Evolutionary conservation across 2,113 vertebrate genomes (phyloP).

Genomic region (Ameiurus melas): DNA sequence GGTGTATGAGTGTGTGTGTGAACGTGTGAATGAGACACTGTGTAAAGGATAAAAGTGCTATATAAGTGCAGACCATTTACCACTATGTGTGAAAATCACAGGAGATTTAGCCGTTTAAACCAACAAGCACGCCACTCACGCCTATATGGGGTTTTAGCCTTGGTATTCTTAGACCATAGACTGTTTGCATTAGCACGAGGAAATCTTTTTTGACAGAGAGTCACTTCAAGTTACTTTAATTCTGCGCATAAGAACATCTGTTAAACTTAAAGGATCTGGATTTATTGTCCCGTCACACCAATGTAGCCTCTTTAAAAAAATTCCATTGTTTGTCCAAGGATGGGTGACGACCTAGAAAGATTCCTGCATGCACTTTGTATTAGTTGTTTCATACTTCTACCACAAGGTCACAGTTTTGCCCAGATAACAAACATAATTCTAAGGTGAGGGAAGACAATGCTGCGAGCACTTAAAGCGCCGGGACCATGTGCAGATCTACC

Average conservation of each 20-base stretch:
- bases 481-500: constrained; percentile 52
- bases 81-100: neutral
- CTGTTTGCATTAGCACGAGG: neutral
- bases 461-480: constrained; percentile 69
- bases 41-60: too few relatives aligned
- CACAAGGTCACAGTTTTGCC: constrained; percentile 67
- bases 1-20: too few relatives aligned
- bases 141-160: neutral
- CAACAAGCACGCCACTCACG: neutral
- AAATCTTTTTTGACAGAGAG: neutral
- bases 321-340: constrained; percentile 67
- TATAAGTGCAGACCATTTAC: too few relatives aligned
- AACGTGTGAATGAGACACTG: too few relatives aligned
- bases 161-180: neutral
- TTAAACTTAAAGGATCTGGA: neutral
- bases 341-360: constrained; percentile 66
- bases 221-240: neutral
- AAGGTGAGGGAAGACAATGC: constrained; percentile 69
- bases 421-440: constrained; percentile 73
- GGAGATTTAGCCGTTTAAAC: neutral
- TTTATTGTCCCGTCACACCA: neutral
- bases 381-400: constrained; percentile 66
- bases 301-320: constrained; percentile 38
- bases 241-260: neutral
- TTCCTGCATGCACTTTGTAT: constrained; percentile 59